A percentile compares a stretch with the other conserved stretches of the same genome.
These are phyloP conservation scores for Rhinoderma darwinii DNA, from an alignment of 2,113 vertebrate species.

Conservation along the genomic window DNA sequence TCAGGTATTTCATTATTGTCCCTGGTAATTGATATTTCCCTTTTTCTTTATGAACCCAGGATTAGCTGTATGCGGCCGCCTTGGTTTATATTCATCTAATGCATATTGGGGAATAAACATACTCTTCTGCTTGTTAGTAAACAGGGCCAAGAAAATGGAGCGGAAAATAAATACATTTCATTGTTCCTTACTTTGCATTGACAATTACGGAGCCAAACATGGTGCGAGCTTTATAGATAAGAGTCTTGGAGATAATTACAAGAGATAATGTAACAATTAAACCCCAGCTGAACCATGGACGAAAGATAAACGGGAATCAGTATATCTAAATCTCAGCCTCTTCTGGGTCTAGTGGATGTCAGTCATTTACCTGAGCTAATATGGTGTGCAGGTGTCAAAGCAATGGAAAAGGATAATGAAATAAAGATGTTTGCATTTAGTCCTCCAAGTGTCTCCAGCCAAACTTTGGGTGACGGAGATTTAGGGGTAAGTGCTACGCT, in stretches of 20 bases:
- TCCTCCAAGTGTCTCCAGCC: conserved; percentile 67
- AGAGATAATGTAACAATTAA: conserved; percentile 67
- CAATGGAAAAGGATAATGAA: conserved; percentile 21
- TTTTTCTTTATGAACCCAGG: not conserved
- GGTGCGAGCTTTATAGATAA: conserved; percentile 65
- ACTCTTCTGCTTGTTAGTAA: not conserved
- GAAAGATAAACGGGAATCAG: conserved; percentile 31
- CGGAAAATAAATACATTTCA: conserved; percentile 28
- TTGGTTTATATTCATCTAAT: not conserved
- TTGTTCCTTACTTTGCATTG: conserved; percentile 44
- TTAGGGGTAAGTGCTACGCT: conserved; percentile 67
- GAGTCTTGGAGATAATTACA: conserved; percentile 66
- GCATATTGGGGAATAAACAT: not conserved
- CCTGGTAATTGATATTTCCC: not conserved
- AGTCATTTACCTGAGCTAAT: conserved; percentile 64
- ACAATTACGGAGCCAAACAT: conserved; percentile 63
- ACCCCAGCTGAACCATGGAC: conserved; percentile 37
- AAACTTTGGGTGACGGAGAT: conserved; percentile 66
- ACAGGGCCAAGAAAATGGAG: not conserved
- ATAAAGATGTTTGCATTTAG: conserved; percentile 62
- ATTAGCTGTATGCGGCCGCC: not conserved
- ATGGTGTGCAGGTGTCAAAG: conserved; percentile 29
- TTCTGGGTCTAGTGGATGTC: conserved; percentile 33
- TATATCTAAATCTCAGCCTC: conserved; percentile 48
- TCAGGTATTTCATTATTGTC: not conserved